Percentiles rank a stretch among this genome's conserved stretches.
phyloP scores from a whole-genome alignment of 2,113 vertebrate genomes.

The Clarias magur region DNA sequence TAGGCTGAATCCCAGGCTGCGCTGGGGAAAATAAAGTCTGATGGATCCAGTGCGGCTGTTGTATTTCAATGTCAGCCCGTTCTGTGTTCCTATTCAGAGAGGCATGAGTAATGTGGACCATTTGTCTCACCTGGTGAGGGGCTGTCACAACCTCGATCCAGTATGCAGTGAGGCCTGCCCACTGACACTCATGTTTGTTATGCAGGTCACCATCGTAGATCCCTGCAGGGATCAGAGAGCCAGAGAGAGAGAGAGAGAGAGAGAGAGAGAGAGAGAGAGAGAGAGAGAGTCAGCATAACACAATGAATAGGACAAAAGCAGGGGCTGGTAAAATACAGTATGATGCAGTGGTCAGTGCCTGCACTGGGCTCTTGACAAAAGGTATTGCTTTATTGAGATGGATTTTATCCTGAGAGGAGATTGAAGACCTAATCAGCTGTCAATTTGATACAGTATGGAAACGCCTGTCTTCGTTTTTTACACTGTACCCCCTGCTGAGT shows the following conservation, averaged over 20 bases:
- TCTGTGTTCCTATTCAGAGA: conserved; percentile 40
- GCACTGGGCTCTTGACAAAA: conserved; percentile 23
- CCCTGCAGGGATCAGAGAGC: conserved; percentile 19
- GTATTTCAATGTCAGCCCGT: conserved; percentile 38
- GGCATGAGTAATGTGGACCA: conserved; percentile 52
- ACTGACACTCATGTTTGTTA: conserved; percentile 51
- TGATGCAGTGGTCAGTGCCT: conserved; percentile 44
- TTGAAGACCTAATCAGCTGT: conserved; percentile 60
- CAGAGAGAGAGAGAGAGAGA: conserved; percentile 22
- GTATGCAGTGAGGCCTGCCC: conserved; percentile 39
- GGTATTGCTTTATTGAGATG: conserved; percentile 40
- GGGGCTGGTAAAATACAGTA: conserved; percentile 51
- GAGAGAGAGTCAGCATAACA: conserved; percentile 8
- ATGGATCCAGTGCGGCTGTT: conserved; percentile 29
- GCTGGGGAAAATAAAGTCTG: conserved; percentile 30
- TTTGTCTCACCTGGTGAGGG: conserved; percentile 56
- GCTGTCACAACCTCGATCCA: conserved; percentile 57
- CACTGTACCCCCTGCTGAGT: conserved; percentile 46
- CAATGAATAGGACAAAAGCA: neutral
- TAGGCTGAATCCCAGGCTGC: conserved; percentile 35
- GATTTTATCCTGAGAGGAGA: conserved; percentile 51
- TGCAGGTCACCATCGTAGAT: conserved; percentile 31
- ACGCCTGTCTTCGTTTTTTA: conserved; percentile 40
- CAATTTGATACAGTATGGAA: conserved; percentile 58
- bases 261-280: conserved; percentile 2